Conservation (phyloP, 2,113 vertebrate species). For the Melanerpes formicivorus region DNA sequence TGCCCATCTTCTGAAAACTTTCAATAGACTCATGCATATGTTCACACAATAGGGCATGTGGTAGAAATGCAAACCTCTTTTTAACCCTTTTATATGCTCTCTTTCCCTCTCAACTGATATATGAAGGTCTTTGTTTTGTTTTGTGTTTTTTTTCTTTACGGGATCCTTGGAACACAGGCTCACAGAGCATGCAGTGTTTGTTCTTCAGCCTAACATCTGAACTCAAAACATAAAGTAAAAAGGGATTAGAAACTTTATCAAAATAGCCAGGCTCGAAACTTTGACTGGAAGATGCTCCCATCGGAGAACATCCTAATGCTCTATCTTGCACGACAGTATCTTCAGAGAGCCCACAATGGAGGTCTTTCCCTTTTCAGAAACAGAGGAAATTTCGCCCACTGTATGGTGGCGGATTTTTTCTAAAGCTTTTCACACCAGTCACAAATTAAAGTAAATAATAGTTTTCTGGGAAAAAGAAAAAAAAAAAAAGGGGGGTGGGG, state of each 20-base stretch:
- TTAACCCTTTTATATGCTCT: constrained; percentile 78
- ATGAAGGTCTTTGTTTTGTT: constrained; percentile 68
- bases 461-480: neutral
- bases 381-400: neutral
- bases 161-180: constrained; percentile 58
- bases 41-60: constrained; percentile 84
- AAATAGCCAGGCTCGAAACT: neutral
- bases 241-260: constrained; percentile 31
- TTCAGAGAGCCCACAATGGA: neutral
- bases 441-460: neutral
- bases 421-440: neutral
- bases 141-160: constrained; percentile 29
- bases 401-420: neutral
- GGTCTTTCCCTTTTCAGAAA: neutral
- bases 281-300: neutral
- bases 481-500: neutral
- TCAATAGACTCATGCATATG: constrained; percentile 87
- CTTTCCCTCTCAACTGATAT: constrained; percentile 63
- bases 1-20: constrained; percentile 84
- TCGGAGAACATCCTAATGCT: neutral
- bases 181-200: constrained; percentile 14
- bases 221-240: constrained; percentile 31
- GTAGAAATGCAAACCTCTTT: constrained; percentile 81
- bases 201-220: constrained; percentile 53
- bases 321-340: neutral